Evolutionary conservation across 2,797 vertebrate genomes (phyloP).

Genomic region (Tenualosa ilisha): DNA sequence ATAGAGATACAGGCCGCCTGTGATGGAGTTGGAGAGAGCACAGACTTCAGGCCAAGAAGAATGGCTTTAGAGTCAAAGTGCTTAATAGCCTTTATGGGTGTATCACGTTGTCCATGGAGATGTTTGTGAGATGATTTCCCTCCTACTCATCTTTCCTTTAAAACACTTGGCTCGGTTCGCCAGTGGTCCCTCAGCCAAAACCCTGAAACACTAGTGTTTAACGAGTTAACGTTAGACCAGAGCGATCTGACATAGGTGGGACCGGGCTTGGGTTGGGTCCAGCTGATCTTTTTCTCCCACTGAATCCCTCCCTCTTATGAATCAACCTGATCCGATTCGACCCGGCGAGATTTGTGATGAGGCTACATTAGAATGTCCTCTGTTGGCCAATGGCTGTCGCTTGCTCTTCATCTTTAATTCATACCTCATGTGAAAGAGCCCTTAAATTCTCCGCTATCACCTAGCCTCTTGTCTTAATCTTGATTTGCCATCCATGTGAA

Average conservation of each 20-base stretch:
- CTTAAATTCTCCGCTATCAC: neutral
- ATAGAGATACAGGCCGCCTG: neutral
- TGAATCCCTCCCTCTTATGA: neutral
- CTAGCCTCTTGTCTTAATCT: slow-evolving; percentile 48
- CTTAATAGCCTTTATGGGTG: slow-evolving; percentile 17
- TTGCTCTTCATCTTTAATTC: neutral
- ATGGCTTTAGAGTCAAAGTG: neutral
- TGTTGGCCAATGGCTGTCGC: slow-evolving; percentile 10
- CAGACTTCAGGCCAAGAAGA: neutral
- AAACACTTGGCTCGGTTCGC: neutral
- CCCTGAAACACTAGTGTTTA: neutral
- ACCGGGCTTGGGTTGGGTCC: neutral
- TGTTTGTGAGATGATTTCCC: slow-evolving; percentile 7
- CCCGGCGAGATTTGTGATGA: neutral
- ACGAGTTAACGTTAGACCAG: neutral
- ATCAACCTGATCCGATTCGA: neutral
- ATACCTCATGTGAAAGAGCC: neutral
- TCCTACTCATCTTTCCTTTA: neutral
- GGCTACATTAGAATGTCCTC: neutral
- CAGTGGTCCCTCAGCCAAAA: neutral
- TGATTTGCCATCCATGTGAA: slow-evolving; percentile 39
- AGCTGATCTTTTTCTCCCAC: neutral
- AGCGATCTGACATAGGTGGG: slow-evolving; percentile 8
- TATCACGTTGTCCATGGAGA: neutral
- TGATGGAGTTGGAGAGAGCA: neutral